Conservation (phyloP, 2,888 invertebrate genomes). For the Toxonevra muliebris region DNA sequence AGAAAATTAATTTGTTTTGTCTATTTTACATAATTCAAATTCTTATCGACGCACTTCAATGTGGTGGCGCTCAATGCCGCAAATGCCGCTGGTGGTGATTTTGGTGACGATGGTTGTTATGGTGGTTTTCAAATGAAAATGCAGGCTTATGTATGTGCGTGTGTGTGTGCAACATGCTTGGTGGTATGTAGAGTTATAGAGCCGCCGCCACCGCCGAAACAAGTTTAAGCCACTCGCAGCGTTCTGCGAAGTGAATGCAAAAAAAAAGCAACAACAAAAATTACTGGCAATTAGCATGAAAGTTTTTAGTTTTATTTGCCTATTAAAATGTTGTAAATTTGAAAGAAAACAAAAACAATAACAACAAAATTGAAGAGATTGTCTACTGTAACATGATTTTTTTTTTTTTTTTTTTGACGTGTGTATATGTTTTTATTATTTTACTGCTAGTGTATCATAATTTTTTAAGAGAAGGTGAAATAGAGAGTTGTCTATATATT, state of each 20-base stretch:
- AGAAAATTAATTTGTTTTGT: slow-evolving; percentile 62
- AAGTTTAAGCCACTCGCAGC: slow-evolving; percentile 13
- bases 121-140: background rate
- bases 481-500: no score
- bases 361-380: no score
- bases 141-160: background rate
- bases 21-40: slow-evolving; percentile 60
- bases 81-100: background rate
- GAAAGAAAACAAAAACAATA: background rate
- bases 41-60: slow-evolving; percentile 37
- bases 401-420: no score
- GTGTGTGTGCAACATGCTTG: background rate
- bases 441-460: no score
- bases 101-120: slow-evolving; percentile 35
- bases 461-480: no score
- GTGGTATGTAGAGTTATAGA: slow-evolving; percentile 1
- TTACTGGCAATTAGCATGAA: slow-evolving; percentile 31
- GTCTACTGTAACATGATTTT: no score
- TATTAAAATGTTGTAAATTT: slow-evolving; percentile 32
- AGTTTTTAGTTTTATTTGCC: slow-evolving; percentile 30
- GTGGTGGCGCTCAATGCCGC: slow-evolving; percentile 30
- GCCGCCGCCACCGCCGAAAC: slow-evolving; percentile 17
- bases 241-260: slow-evolving; percentile 21
- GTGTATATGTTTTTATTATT: no score
- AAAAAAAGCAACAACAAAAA: slow-evolving; percentile 11